Base-by-base conservation (phyloP, 1,140 invertebrate genomes). In the Drosophila tani region DNA sequence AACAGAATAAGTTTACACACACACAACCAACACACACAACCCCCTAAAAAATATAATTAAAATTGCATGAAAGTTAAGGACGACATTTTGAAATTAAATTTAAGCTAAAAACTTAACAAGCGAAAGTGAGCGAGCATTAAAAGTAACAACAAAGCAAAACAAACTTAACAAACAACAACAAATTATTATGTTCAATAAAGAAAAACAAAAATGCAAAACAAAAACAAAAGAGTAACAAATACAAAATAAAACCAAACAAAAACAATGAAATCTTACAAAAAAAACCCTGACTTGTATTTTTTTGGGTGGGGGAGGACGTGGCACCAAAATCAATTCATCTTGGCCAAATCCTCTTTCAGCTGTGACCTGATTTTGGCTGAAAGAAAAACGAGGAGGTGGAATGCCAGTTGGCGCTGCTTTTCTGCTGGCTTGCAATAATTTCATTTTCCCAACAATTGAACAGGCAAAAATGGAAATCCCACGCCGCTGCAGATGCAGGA, bases 111-210 rank as follows among this genome's bases (percentile, higher is more conserved):
- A 75, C 64, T 84, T 75, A 84, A 81, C 66, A 81, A 90, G 74
- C 73, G 50, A 79, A 82, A 88, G 73, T 88, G 85, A 87, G 83
- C 84, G 81, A 90, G 79, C 85, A 90, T 88, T 81, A 90, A 88
- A 88, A 84, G 40, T 53, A 80, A 82, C 62, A 77, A 82, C 79
- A 82, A 82, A 80, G 65, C 32, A 75, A n/a, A 6, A 67, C n/a
- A 35, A 65, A 63, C 60, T 53, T 63, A 63, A 65, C 60, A 79
- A 21, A 66, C 50, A 75, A 82, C 76, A 78, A 79, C 70, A 87
- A 88, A 81, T 90, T 88, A 88, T 88, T 88, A 88, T 88, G 84
- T 88, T 88, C 84, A 90, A 90, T 88, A 90, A 90, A 88, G 69
- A 90, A 88, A 84, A 84, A 63, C 63, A 70, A 79, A 71, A 65